phyloP scores from a whole-genome alignment of 92 coral and sea anemone species.

The Zoanthus sociatus region DNA sequence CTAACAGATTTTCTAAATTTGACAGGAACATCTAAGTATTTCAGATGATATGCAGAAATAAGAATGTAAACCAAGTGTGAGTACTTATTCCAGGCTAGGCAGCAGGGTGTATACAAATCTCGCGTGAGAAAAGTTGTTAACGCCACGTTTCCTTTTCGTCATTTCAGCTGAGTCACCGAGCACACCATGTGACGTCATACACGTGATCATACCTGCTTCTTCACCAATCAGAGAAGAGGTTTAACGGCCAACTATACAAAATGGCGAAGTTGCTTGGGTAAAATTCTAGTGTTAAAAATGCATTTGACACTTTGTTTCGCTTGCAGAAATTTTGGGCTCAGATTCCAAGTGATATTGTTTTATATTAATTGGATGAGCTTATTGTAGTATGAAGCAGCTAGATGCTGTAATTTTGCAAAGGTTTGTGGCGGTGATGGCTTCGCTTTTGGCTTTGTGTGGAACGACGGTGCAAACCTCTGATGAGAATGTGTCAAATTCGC shows the following conservation, averaged over 20 bases:
- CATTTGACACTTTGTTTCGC: background rate
- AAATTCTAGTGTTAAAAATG: background rate
- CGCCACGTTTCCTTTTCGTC: constrained; percentile 36
- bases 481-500: constrained; percentile 29
- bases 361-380: background rate
- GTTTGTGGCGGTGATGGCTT: constrained; percentile 34
- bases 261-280: constrained; percentile 33
- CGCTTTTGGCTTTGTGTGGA: constrained; percentile 23
- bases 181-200: constrained; percentile 4
- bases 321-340: background rate
- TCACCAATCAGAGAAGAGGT: constrained; percentile 24
- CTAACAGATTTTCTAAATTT: too few relatives aligned
- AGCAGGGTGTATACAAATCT: too few relatives aligned
- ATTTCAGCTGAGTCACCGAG: constrained; percentile 10
- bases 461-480: constrained; percentile 11
- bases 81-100: too few relatives aligned
- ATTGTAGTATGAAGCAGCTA: constrained; percentile 37
- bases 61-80: too few relatives aligned
- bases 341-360: background rate
- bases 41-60: too few relatives aligned
- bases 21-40: too few relatives aligned
- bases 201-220: constrained; percentile 11
- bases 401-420: constrained; percentile 17
- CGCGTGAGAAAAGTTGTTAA: background rate
- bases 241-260: constrained; percentile 12